These are phyloP conservation scores for Rhegmatorhina hoffmannsi DNA, from an alignment of 2,113 vertebrate species.

Conservation along the genomic window DNA sequence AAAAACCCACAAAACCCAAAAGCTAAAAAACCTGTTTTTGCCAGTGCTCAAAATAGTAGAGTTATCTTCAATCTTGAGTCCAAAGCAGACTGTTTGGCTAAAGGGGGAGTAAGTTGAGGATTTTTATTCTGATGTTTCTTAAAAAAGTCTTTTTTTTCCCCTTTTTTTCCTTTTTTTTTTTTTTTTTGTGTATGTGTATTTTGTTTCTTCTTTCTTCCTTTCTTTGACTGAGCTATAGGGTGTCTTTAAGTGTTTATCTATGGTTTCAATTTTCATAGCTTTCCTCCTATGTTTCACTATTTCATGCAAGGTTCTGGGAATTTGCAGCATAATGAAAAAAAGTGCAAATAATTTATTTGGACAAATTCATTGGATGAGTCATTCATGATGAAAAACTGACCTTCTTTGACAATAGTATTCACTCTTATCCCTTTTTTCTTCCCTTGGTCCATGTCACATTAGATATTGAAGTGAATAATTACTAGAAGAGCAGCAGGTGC, in stretches of 20 bases:
- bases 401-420: not conserved
- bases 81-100: not conserved
- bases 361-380: not conserved
- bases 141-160: not conserved
- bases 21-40: not conserved
- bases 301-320: not conserved
- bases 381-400: not conserved
- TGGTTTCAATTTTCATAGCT: not conserved
- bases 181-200: not conserved
- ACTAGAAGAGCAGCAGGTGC: not conserved
- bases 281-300: not conserved
- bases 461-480: not conserved
- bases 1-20: not conserved
- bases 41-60: not conserved
- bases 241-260: not conserved
- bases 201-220: not conserved
- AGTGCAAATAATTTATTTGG: conserved; percentile 22
- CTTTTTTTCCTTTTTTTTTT: not conserved
- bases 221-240: not conserved
- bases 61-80: not conserved
- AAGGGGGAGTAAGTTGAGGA: not conserved
- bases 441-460: not conserved
- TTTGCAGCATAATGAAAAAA: not conserved
- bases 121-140: not conserved
- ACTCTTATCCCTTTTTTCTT: not conserved